Conservation (phyloP, 2,888 invertebrate species). For the Leuctra nigra region DNA sequence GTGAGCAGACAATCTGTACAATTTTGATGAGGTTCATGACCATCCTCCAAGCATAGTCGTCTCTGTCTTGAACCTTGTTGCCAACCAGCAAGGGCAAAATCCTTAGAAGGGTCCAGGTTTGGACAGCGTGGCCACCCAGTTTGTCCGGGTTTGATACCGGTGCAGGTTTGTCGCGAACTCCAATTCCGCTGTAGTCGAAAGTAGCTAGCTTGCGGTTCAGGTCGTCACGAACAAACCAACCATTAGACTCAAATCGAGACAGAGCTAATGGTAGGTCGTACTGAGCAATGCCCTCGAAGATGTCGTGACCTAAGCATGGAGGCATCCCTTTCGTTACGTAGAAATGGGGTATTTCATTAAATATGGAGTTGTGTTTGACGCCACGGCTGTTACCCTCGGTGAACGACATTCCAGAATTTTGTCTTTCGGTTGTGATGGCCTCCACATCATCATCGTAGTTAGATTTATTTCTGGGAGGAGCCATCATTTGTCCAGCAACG, state of each 20-base stretch:
- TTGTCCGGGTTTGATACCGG: background rate
- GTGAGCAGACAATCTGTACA: background rate
- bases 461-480: background rate
- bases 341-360: background rate
- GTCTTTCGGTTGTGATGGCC: background rate
- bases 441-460: background rate
- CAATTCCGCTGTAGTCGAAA: background rate
- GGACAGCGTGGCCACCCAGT: constrained; percentile 10
- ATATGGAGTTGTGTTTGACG: constrained; percentile 1
- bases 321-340: constrained; percentile 12
- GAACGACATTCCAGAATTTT: background rate
- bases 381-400: background rate
- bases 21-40: background rate
- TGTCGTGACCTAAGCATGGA: constrained; percentile 19
- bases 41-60: constrained; percentile 2
- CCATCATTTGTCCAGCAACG: background rate
- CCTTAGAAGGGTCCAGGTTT: background rate
- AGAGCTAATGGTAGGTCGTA: constrained; percentile 12
- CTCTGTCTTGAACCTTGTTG: background rate
- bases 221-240: background rate
- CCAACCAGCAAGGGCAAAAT: background rate
- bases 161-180: background rate
- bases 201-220: background rate
- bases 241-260: background rate
- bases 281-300: constrained; percentile 17